phyloP scores from a whole-genome alignment of 2,113 vertebrate genomes.

The Takifugu flavidus region DNA sequence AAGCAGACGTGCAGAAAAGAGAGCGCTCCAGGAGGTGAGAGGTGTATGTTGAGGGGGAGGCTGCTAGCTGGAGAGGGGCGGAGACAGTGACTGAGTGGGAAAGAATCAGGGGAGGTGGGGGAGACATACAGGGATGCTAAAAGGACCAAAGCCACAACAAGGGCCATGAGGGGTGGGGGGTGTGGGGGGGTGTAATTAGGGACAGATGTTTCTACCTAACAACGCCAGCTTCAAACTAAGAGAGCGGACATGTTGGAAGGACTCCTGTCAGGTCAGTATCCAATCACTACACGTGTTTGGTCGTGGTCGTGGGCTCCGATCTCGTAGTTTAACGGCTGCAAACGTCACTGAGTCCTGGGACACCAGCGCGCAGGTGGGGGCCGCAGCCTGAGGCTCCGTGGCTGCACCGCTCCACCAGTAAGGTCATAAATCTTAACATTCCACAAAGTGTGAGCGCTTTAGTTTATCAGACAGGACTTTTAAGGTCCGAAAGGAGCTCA shows the following conservation, averaged over 20 bases:
- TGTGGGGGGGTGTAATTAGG: conserved; percentile 54
- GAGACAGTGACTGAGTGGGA: conserved; percentile 47
- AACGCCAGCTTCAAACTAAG: conserved; percentile 17
- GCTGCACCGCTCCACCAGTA: conserved; percentile 6
- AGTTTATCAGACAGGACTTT: not conserved
- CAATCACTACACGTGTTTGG: conserved; percentile 1
- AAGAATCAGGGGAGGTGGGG: conserved; percentile 13
- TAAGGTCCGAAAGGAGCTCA: not conserved
- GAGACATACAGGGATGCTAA: conserved; percentile 27
- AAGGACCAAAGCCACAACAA: conserved; percentile 24
- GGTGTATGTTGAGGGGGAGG: conserved; percentile 35
- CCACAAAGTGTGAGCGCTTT: conserved; percentile 21
- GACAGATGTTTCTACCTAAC: conserved; percentile 63
- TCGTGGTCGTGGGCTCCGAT: not conserved
- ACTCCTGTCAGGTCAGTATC: not conserved
- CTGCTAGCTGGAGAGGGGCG: conserved; percentile 28
- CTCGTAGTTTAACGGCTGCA: not conserved
- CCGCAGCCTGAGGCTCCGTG: conserved; percentile 24
- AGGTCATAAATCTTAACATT: conserved; percentile 39
- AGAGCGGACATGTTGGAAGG: not conserved
- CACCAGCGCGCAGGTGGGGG: conserved; percentile 28
- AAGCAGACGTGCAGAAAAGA: conserved; percentile 26
- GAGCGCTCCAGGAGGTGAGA: conserved; percentile 36
- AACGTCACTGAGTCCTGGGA: not conserved
- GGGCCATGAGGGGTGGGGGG: conserved; percentile 28